A percentile compares a stretch with the other conserved stretches of the same genome.
phyloP scores from a whole-genome alignment of 2,797 vertebrate genomes.

The Clarias laeviceps region DNA sequence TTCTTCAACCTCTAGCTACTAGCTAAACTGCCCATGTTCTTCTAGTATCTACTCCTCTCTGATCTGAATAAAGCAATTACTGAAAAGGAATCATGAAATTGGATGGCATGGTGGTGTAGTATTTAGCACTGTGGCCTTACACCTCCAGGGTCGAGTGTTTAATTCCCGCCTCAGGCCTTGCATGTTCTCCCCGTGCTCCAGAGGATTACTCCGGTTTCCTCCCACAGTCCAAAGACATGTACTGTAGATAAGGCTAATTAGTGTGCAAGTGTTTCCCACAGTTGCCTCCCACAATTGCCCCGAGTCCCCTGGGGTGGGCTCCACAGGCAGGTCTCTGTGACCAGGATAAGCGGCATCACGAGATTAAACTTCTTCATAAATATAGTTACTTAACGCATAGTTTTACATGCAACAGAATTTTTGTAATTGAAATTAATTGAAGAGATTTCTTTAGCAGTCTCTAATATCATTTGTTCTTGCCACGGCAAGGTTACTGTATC shows the following conservation, averaged over 20 bases:
- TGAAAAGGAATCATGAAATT: neutral
- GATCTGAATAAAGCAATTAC: slow-evolving; percentile 3
- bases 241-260: too few species aligned
- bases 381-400: neutral
- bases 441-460: neutral
- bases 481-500: slow-evolving; percentile 18
- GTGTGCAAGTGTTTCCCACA: too few species aligned
- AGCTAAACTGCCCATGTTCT: neutral
- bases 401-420: neutral
- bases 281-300: too few species aligned
- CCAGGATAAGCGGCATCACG: neutral
- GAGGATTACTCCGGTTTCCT: too few species aligned
- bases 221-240: too few species aligned
- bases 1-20: neutral
- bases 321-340: too few species aligned
- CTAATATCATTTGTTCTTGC: slow-evolving; percentile 22
- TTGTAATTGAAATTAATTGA: neutral
- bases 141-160: too few species aligned
- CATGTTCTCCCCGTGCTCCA: too few species aligned
- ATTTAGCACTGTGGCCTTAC: too few species aligned
- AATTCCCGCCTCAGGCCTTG: too few species aligned
- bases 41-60: neutral
- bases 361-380: neutral
- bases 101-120: too few species aligned
- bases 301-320: too few species aligned